Evolutionary conservation across 2,797 vertebrate genomes (phyloP).

Genomic region (Amphiprion clarkii): DNA sequence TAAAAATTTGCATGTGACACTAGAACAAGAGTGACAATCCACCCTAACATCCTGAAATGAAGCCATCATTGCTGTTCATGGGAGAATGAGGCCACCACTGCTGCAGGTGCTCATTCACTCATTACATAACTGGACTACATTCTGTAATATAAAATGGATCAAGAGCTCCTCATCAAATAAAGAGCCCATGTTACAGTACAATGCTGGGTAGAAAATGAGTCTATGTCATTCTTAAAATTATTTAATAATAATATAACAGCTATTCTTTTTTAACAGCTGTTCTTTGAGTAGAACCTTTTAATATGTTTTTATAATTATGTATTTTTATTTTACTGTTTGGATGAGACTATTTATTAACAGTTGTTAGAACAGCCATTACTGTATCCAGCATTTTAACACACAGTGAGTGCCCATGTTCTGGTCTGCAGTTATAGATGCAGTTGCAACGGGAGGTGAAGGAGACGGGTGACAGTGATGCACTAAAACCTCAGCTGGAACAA

Average conservation of each 20-base stretch:
- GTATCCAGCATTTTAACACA: slow-evolving; percentile 37
- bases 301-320: neutral
- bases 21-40: no score
- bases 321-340: no score
- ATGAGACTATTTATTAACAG: no score
- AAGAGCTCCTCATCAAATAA: slow-evolving; percentile 30
- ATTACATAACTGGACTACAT: slow-evolving; percentile 21
- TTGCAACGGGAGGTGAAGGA: neutral
- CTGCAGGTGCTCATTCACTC: slow-evolving; percentile 17
- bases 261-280: neutral
- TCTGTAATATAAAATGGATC: slow-evolving; percentile 26
- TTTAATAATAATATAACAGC: neutral
- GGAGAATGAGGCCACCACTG: slow-evolving; percentile 7
- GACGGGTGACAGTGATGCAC: slow-evolving; percentile 5
- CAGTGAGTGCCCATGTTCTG: neutral
- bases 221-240: neutral
- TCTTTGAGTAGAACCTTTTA: neutral
- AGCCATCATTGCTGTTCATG: neutral
- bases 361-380: no score
- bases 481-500: neutral
- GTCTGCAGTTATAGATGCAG: neutral
- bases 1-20: no score
- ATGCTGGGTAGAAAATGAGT: slow-evolving; percentile 26
- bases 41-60: slow-evolving; percentile 8
- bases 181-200: slow-evolving; percentile 39